Base-by-base conservation (phyloP, 1,140 invertebrate genomes). In the Papilio dardanus region DNA sequence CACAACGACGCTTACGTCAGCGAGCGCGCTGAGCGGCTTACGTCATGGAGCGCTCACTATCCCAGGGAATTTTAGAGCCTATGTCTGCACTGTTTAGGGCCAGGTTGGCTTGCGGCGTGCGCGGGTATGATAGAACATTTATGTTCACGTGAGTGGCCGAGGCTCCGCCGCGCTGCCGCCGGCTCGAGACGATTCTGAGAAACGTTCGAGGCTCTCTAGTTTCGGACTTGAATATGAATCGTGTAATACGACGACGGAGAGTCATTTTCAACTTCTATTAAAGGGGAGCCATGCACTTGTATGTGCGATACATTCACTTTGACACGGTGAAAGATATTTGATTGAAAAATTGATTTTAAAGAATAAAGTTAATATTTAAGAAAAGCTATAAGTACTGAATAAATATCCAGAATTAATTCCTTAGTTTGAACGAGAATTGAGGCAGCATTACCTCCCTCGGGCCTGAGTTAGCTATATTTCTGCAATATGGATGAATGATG, bases 1-100 rank as follows among this genome's bases (percentile, higher is more conserved):
- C 92, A 93, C 90, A 93, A 93, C 92, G 87, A 90, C 24, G 90
- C 90, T 93, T 93, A 93, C 90, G 92, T 93, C 92, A 93, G 90
- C 92, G 85, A 88, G 88, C 88, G 86, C 84, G 86, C 86, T 86
- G 81, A 88, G 86, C 89, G 86, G 90, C 89, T 93, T 93, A 93
- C 92, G 92, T 93, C 92, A 93, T 88, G 88, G 81, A 86, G 86
- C 86, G 86, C 85, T 77, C 58, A 74, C 74, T 69, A 62, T 80
- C 81, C 50, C 87, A 83, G 75, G 78, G 81, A 54, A 91, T 86
- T 71, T 81, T 89, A 81, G 83, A 80, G 78, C 86, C 75, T 90
- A 86, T 77, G 71, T 12, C 68, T 73, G 69, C 68, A 31, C 62
- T 3, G 69, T 71, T 77, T 87, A 89, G 82, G 79, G 77, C 81